Evolutionary conservation across 2,888 invertebrate species (phyloP).

Genomic region (Caenorhabditis doughertyi): DNA sequence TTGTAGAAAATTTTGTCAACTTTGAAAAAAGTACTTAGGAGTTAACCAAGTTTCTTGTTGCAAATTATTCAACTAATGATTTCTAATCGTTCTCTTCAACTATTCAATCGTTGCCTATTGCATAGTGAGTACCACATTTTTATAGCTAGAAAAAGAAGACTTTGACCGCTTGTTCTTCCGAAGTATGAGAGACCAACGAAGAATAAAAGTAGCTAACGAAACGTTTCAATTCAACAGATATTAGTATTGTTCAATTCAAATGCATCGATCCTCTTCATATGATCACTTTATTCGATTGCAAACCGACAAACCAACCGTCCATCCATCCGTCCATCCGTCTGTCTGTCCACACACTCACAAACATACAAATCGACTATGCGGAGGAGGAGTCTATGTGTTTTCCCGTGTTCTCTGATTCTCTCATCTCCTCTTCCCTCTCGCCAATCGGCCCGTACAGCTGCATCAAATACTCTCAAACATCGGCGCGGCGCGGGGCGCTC

Average conservation of each 20-base stretch:
- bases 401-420: conserved; percentile 23
- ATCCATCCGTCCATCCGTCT: conserved; percentile 27
- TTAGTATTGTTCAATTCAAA: conserved; percentile 7
- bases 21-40: too few relatives aligned
- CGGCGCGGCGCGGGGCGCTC: conserved; percentile 29
- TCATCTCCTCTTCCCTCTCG: conserved; percentile 20
- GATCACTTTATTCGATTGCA: conserved; percentile 26
- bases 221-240: conserved; percentile 12
- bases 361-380: conserved; percentile 40
- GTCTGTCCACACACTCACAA: conserved; percentile 33
- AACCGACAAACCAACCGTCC: conserved; percentile 30
- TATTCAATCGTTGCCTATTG: too few relatives aligned
- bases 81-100: too few relatives aligned
- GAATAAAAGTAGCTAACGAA: conserved; percentile 11
- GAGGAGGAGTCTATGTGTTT: conserved; percentile 43
- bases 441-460: conserved; percentile 43
- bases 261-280: neutral
- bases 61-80: too few relatives aligned
- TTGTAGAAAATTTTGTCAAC: too few relatives aligned
- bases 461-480: conserved; percentile 58
- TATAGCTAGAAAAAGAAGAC: too few relatives aligned
- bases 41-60: too few relatives aligned
- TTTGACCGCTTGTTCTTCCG: too few relatives aligned
- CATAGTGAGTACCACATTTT: too few relatives aligned
- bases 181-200: neutral